These are phyloP conservation scores for Scomber japonicus DNA, from an alignment of 2,113 vertebrate species.

Conservation along the genomic window DNA sequence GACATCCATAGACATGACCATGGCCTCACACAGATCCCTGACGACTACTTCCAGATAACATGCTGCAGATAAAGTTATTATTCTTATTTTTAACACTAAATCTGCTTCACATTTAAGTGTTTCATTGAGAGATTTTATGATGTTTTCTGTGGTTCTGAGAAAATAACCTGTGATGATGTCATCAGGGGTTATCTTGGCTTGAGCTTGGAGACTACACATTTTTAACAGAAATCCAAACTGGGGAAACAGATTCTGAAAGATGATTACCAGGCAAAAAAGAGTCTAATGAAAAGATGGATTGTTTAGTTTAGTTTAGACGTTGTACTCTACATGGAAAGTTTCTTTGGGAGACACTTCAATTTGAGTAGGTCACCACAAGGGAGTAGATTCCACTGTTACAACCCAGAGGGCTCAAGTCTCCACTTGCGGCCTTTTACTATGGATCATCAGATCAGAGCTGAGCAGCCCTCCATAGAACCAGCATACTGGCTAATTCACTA, in stretches of 20 bases:
- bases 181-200: too few species aligned
- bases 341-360: constrained; percentile 11
- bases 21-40: constrained; percentile 19
- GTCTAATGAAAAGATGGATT: too few species aligned
- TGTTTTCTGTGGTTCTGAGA: too few species aligned
- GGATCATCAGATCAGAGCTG: constrained; percentile 78
- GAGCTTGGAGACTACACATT: too few species aligned
- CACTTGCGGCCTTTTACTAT: constrained; percentile 72
- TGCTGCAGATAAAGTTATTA: not conserved
- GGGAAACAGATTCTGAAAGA: too few species aligned
- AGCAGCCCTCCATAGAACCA: constrained; percentile 75
- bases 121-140: not conserved
- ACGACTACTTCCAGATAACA: constrained; percentile 6
- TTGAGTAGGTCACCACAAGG: constrained; percentile 38
- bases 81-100: not conserved
- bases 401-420: constrained; percentile 56
- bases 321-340: constrained; percentile 11
- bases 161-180: too few species aligned
- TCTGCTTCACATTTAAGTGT: not conserved
- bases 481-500: constrained; percentile 86
- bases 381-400: not conserved
- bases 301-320: too few species aligned
- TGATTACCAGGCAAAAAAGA: too few species aligned
- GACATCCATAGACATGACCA: not conserved
- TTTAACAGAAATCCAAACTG: too few species aligned